Evolutionary conservation across 2,888 invertebrate genomes (phyloP).

Genomic region (Morpho achilles): DNA sequence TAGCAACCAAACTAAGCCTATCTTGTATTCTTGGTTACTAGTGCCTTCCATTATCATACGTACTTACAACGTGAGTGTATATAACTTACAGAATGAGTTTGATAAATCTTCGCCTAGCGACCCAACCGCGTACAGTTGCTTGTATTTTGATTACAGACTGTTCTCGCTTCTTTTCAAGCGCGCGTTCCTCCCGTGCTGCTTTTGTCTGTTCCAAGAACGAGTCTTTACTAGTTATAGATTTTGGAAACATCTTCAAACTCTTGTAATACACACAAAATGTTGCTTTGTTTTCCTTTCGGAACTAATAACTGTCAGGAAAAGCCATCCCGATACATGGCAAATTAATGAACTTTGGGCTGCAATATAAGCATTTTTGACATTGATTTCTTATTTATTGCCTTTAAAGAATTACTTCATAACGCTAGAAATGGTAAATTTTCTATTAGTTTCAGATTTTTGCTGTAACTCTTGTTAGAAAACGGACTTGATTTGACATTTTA

Average conservation of each 20-base stretch:
- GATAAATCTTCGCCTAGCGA: constrained; percentile 82
- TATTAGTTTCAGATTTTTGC: constrained; percentile 5
- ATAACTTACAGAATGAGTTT: constrained; percentile 83
- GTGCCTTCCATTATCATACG: no score
- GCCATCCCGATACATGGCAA: constrained; percentile 26
- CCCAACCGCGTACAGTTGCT: constrained; percentile 86
- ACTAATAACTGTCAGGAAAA: constrained; percentile 43
- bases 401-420: constrained; percentile 14
- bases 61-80: not conserved
- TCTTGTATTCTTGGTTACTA: no score
- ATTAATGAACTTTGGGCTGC: constrained; percentile 18
- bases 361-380: constrained; percentile 18
- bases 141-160: constrained; percentile 87
- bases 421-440: constrained; percentile 2
- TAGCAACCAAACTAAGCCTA: no score
- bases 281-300: constrained; percentile 55
- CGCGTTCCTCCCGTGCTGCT: constrained; percentile 93
- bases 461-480: not conserved
- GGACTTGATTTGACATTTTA: constrained; percentile 1
- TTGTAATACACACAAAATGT: constrained; percentile 36
- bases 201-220: constrained; percentile 94
- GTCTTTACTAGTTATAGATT: constrained; percentile 81
- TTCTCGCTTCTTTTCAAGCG: constrained; percentile 89
- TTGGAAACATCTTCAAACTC: constrained; percentile 57
- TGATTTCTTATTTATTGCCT: constrained; percentile 1